Conservation (phyloP, 1,140 invertebrate species). For the Drosophila bocqueti region DNA sequence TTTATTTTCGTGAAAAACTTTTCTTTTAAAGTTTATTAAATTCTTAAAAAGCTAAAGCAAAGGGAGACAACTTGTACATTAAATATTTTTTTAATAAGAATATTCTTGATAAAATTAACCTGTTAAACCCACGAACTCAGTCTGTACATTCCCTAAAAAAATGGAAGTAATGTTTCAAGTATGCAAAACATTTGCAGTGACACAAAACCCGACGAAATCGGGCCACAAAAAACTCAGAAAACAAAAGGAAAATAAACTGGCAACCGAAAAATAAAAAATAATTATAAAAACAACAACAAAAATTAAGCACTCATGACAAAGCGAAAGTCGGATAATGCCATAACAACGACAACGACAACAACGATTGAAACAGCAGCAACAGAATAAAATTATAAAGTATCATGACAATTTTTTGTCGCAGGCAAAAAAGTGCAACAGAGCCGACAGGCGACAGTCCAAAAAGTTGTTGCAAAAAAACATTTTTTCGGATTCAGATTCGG, state of each 20-base stretch:
- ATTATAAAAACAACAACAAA: constrained; percentile 26
- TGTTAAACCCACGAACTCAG: not conserved
- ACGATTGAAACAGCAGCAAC: constrained; percentile 22
- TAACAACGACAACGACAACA: constrained; percentile 43
- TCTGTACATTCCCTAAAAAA: not conserved
- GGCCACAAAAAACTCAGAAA: constrained; percentile 6
- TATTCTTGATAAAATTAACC: constrained; percentile 9
- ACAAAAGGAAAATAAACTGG: constrained; percentile 18
- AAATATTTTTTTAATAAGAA: not conserved
- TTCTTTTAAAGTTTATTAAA: not conserved
- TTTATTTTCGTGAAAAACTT: no score
- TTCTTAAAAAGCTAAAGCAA: not conserved
- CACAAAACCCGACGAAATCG: constrained; percentile 36
- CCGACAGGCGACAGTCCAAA: constrained; percentile 53
- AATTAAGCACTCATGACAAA: constrained; percentile 67
- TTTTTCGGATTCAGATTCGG: constrained; percentile 15
- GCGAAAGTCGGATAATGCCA: constrained; percentile 70
- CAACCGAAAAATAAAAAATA: constrained; percentile 1
- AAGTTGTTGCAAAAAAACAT: constrained; percentile 62
- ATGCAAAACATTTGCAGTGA: constrained; percentile 43
- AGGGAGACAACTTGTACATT: not conserved
- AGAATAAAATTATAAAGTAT: constrained; percentile 58
- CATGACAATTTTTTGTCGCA: constrained; percentile 36
- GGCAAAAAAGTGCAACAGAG: constrained; percentile 12
- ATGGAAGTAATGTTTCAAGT: not conserved